Evolutionary conservation across 1,140 invertebrate genomes (phyloP), one percentile per base, ranked within the genome.

Genomic region (Sitophilus oryzae): DNA sequence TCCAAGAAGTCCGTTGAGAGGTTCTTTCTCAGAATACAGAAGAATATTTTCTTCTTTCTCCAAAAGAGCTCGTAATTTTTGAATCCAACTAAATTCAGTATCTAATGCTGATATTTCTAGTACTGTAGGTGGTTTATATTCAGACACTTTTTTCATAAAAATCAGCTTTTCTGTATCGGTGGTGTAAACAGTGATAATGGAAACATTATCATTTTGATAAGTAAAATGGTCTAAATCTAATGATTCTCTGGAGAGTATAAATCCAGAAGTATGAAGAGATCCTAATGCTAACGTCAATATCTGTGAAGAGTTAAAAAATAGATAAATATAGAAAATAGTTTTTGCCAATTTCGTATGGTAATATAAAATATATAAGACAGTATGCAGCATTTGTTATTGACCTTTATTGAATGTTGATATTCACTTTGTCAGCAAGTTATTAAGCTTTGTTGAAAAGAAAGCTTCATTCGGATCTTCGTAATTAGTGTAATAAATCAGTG

Each of bases 1-100:
- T 11, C 93, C 93, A 18, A 95, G 63, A 10, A 93, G 72, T 23
- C 94, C 93, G 72, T 80, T 88, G 3, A 80, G 69, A 18, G 70
- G 69, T 54, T 83, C 80, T 59, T 79, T 77, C 68, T 83, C 76
- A 6, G 75, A 72, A 38, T 82, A 78, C 0, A 85, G 59, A 5
- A 87, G 66, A n/a, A 83, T 59, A 42, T 75, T 71, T 1, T 73
- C 74, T 3, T 73, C 71, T 60, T 77, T 74, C 53, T 80, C 77
- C 1, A 81, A 60, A 10, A 76, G 71, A 40, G 77, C 74, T 66
- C 83, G 78, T 18, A 82, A 58, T 21, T 74, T n/a, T n/a, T n/a
- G n/a, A n/a, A n/a, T n/a, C n/a, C n/a, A n/a, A n/a, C n/a, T n/a
- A n/a, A n/a, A n/a, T n/a, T n/a, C n/a, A n/a, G n/a, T n/a, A n/a